These are phyloP conservation scores for Diploscapter pachys DNA, from an alignment of 1,140 invertebrate species.

Conservation along the genomic window DNA sequence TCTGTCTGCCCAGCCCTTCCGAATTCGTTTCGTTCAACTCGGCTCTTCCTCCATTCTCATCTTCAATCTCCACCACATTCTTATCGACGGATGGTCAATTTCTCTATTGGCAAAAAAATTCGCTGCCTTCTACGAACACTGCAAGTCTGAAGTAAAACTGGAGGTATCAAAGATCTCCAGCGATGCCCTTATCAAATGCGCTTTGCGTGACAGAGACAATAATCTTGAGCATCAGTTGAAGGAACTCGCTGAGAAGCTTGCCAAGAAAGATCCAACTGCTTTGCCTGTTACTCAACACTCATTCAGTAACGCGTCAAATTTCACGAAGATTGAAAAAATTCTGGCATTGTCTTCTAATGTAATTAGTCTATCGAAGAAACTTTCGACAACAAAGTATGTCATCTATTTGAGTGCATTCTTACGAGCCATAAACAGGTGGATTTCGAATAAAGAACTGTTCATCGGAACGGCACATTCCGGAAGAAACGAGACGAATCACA, in stretches of 20 bases:
- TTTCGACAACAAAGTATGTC: too few relatives aligned
- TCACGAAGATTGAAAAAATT: too few relatives aligned
- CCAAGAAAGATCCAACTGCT: not conserved
- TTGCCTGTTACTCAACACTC: too few relatives aligned
- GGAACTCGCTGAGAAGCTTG: not conserved
- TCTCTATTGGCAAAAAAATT: conserved; percentile 48
- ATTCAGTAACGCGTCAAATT: too few relatives aligned
- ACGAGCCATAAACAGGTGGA: too few relatives aligned
- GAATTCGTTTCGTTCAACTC: not conserved
- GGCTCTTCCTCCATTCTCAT: conserved; percentile 9
- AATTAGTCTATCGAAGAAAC: too few relatives aligned
- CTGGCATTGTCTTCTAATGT: too few relatives aligned
- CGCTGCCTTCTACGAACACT: conserved; percentile 26
- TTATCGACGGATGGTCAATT: conserved; percentile 57
- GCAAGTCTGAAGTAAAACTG: not conserved
- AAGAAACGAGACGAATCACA: too few relatives aligned
- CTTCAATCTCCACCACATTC: conserved; percentile 50
- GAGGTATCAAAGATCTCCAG: not conserved
- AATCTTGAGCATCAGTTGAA: conserved; percentile 2
- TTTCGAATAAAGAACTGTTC: too few relatives aligned
- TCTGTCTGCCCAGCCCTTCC: conserved; percentile 6
- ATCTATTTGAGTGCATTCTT: too few relatives aligned
- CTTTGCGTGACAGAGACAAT: conserved; percentile 1
- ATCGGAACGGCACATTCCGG: too few relatives aligned
- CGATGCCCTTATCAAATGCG: conserved; percentile 4